These are phyloP conservation scores for Cebus imitator DNA, from an alignment of 2,113 vertebrate genomes.

Conservation along the genomic window DNA sequence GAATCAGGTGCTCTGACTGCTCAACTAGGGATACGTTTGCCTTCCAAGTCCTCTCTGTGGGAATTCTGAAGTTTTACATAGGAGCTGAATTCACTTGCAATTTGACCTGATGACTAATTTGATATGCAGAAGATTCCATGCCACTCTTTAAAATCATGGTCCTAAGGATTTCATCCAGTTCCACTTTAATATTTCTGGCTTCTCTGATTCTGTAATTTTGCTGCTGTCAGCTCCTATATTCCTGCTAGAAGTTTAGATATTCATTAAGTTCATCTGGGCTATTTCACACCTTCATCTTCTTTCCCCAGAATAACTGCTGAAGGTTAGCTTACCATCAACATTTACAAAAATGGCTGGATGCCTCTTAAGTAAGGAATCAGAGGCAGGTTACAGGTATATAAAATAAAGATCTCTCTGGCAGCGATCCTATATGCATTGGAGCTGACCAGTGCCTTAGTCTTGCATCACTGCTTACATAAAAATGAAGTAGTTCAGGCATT, in stretches of 20 bases:
- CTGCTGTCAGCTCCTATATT: slow-evolving; percentile 64
- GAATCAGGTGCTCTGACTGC: slow-evolving; percentile 76
- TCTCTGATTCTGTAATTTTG: slow-evolving; percentile 62
- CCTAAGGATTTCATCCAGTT: slow-evolving; percentile 62
- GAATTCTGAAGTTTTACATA: slow-evolving; percentile 73
- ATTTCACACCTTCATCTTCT: slow-evolving; percentile 58
- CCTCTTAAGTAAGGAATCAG: slow-evolving; percentile 60
- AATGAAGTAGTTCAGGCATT: slow-evolving; percentile 73
- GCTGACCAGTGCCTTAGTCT: slow-evolving; percentile 50
- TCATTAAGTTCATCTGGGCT: slow-evolving; percentile 65
- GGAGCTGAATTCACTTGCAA: slow-evolving; percentile 68
- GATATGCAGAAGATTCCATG: slow-evolving; percentile 55
- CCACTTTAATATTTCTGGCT: slow-evolving; percentile 48
- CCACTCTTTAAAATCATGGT: slow-evolving; percentile 41
- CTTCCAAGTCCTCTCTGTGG: slow-evolving; percentile 74
- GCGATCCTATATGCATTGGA: slow-evolving; percentile 30
- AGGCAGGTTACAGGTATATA: slow-evolving; percentile 6
- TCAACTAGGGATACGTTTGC: slow-evolving; percentile 72
- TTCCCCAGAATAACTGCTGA: slow-evolving; percentile 43
- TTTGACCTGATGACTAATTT: slow-evolving; percentile 68
- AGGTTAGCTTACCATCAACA: slow-evolving; percentile 60
- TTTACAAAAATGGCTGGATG: slow-evolving; percentile 70
- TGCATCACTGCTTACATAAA: slow-evolving; percentile 76
- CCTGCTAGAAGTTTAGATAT: slow-evolving; percentile 67
- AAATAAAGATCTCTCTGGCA: slow-evolving; percentile 68